These are phyloP conservation scores for Lasioglossum vierecki DNA, from an alignment of 2,888 invertebrate genomes.

Conservation along the genomic window DNA sequence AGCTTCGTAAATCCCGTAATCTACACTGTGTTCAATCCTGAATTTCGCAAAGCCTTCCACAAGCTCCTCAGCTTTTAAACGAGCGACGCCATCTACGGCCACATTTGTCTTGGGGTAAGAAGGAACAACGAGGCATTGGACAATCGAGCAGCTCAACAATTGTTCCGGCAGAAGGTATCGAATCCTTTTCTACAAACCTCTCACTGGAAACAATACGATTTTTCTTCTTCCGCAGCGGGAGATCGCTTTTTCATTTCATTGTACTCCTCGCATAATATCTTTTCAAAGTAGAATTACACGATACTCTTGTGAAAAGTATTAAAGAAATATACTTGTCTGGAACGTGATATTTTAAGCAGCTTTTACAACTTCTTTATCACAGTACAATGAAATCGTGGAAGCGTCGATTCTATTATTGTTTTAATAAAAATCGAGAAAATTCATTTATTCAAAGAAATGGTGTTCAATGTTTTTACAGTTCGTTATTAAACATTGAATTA, in stretches of 20 bases:
- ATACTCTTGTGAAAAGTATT: not conserved
- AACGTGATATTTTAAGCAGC: not conserved
- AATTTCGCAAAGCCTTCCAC: constrained; percentile 99
- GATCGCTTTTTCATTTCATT: not conserved
- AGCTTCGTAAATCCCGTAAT: constrained; percentile 97
- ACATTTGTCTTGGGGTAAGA: constrained; percentile 28
- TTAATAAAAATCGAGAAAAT: not conserved
- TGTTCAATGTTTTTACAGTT: too few relatives aligned
- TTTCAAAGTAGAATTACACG: not conserved
- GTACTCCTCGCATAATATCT: not conserved
- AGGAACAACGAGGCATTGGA: constrained; percentile 60
- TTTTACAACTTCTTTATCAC: not conserved
- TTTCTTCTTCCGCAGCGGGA: not conserved
- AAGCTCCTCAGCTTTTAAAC: constrained; percentile 88
- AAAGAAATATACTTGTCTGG: not conserved
- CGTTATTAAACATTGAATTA: too few relatives aligned
- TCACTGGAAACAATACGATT: not conserved
- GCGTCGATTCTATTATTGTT: not conserved
- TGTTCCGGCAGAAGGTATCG: constrained; percentile 58
- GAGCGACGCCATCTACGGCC: not conserved
- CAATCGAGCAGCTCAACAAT: constrained; percentile 59
- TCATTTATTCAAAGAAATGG: too few relatives aligned
- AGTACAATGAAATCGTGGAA: not conserved
- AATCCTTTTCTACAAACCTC: not conserved
- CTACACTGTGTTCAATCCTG: constrained; percentile 98